A percentile compares a stretch with the other conserved stretches of the same genome.
Evolutionary conservation across 2,113 vertebrate species (phyloP).

Genomic region (Dasyornis broadbenti): DNA sequence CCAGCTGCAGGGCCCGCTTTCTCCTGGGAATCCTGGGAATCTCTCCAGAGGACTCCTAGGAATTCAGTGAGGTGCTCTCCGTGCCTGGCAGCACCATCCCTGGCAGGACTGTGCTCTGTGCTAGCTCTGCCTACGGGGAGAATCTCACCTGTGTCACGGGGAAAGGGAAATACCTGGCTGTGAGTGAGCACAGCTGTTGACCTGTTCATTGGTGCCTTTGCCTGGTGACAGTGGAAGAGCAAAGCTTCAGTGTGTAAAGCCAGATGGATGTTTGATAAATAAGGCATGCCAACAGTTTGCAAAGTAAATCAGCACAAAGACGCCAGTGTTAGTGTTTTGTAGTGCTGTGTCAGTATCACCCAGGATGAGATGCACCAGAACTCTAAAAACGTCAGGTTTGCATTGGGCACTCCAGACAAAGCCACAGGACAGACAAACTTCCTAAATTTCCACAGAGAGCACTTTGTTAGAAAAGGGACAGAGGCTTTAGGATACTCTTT

Average conservation of each 20-base stretch:
- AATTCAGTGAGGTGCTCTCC: neutral
- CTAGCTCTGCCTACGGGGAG: neutral
- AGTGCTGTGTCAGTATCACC: neutral
- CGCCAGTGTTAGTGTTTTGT: neutral
- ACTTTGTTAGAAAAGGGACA: neutral
- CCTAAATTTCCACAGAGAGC: neutral
- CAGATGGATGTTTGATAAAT: neutral
- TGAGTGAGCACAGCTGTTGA: neutral
- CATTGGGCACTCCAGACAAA: neutral
- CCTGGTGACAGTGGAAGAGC: neutral
- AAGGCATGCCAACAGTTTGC: neutral
- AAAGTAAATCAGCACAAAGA: neutral
- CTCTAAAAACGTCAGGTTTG: neutral
- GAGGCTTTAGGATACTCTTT: neutral
- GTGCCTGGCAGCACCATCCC: neutral
- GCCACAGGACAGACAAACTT: neutral
- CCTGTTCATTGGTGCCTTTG: neutral
- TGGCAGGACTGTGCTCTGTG: neutral
- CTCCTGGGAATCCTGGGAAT: neutral
- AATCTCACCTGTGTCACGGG: neutral
- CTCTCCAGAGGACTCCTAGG: neutral
- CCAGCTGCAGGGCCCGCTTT: neutral
- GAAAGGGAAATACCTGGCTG: neutral
- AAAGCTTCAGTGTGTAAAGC: neutral
- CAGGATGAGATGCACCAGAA: accelerated